A percentile compares a stretch with the other conserved stretches of the same genome.
phyloP scores from a whole-genome alignment of 2,888 invertebrate species.

The Chymomyza caudatula region DNA sequence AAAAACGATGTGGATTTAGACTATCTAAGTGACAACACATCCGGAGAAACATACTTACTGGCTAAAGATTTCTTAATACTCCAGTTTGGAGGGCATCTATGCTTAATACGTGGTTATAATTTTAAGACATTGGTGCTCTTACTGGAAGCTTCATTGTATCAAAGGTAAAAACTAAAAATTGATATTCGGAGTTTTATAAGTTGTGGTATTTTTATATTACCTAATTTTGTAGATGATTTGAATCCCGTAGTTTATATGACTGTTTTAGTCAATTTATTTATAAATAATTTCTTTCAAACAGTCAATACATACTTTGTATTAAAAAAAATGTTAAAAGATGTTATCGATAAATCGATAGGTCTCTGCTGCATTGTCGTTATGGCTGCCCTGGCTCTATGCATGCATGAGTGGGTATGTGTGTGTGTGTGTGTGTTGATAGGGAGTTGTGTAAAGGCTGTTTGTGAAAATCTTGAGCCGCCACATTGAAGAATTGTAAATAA shows the following conservation, averaged over 20 bases:
- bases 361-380: too few relatives aligned
- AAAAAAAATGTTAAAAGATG: too few relatives aligned
- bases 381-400: too few relatives aligned
- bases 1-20: not conserved
- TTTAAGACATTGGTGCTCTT: not conserved
- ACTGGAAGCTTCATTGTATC: not conserved
- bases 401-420: slow-evolving; percentile 1
- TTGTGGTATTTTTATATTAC: not conserved
- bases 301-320: not conserved
- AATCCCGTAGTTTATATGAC: not conserved
- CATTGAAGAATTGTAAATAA: slow-evolving; percentile 49
- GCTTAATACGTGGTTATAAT: too few relatives aligned
- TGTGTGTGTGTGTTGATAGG: slow-evolving; percentile 26
- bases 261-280: not conserved
- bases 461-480: slow-evolving; percentile 32
- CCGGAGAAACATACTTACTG: not conserved
- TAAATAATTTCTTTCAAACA: not conserved
- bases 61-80: not conserved
- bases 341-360: too few relatives aligned
- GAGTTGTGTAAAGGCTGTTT: slow-evolving; percentile 56
- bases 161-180: too few relatives aligned
- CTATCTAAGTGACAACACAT: not conserved
- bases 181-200: not conserved
- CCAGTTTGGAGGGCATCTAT: not conserved
- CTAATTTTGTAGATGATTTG: not conserved